These are phyloP conservation scores for Argynnis bischoffii DNA, from an alignment of 2,888 invertebrate species.

Conservation along the genomic window DNA sequence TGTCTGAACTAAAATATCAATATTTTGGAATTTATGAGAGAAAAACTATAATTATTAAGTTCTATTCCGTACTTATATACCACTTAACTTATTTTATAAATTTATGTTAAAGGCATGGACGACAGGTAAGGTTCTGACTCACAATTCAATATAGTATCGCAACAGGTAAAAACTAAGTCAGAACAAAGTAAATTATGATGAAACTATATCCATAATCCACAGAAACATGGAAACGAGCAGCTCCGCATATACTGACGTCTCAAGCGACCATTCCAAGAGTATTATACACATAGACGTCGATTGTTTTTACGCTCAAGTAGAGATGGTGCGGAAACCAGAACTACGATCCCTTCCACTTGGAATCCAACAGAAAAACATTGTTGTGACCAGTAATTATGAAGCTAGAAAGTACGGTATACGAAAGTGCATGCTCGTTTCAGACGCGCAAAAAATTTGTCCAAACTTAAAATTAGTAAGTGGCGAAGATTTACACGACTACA, in stretches of 20 bases:
- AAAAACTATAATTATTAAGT: constrained; percentile 63
- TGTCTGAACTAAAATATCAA: constrained; percentile 75
- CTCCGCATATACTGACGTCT: constrained; percentile 64
- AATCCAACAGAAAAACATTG: constrained; percentile 91
- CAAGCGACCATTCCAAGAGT: constrained; percentile 83
- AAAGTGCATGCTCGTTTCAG: constrained; percentile 90
- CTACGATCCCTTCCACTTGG: constrained; percentile 87
- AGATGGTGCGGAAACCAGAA: constrained; percentile 88
- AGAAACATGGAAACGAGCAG: constrained; percentile 78
- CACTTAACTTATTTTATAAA: constrained; percentile 58
- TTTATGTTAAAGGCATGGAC: constrained; percentile 69
- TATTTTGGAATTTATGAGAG: constrained; percentile 78
- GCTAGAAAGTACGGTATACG: constrained; percentile 89
- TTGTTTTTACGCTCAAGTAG: constrained; percentile 94
- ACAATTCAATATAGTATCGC: constrained; percentile 57
- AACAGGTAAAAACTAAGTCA: constrained; percentile 71
- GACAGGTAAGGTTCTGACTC: constrained; percentile 65
- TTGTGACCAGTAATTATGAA: constrained; percentile 92
- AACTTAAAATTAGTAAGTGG: constrained; percentile 89
- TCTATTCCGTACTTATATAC: constrained; percentile 60
- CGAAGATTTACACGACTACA: constrained; percentile 91
- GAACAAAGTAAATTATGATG: constrained; percentile 68
- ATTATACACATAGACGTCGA: constrained; percentile 92
- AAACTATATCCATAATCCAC: constrained; percentile 62
- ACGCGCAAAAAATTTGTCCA: constrained; percentile 88